These are phyloP conservation scores for Diabrotica balteata DNA, from an alignment of 2,888 invertebrate genomes.

Conservation along the genomic window DNA sequence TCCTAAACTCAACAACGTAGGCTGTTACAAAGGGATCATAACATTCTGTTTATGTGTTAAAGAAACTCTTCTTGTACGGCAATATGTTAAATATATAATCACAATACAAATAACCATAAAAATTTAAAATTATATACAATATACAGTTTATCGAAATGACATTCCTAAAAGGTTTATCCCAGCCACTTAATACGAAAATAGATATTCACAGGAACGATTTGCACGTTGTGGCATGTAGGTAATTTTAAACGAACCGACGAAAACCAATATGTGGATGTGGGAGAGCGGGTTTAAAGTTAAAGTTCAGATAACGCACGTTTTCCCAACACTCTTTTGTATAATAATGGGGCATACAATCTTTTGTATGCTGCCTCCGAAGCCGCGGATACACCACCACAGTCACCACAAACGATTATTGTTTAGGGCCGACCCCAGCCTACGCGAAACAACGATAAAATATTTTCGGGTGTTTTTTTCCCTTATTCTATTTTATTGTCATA, in stretches of 20 bases:
- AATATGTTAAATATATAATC: no score
- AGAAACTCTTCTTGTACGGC: no score
- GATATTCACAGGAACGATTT: constrained; percentile 3
- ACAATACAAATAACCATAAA: no score
- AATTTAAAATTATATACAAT: no score
- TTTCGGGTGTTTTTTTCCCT: no score
- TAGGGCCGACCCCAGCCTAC: constrained; percentile 7
- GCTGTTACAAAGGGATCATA: no score
- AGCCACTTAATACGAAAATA: constrained; percentile 12
- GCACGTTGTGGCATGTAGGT: constrained; percentile 12
- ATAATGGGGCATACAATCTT: constrained; percentile 25
- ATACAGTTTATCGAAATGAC: no score
- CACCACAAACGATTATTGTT: background rate
- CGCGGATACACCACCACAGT: background rate
- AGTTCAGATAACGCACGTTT: constrained; percentile 37
- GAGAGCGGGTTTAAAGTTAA: constrained; percentile 27
- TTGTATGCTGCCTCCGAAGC: constrained; percentile 17
- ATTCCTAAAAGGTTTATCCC: no score
- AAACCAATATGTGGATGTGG: constrained; percentile 34
- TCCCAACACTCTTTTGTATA: constrained; percentile 27
- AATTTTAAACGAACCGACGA: constrained; percentile 28
- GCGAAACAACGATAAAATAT: background rate
- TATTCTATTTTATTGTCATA: no score
- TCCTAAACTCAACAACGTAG: no score
- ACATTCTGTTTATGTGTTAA: no score